Conservation (phyloP, 2,113 vertebrate genomes). For the Scolopax mira region DNA sequence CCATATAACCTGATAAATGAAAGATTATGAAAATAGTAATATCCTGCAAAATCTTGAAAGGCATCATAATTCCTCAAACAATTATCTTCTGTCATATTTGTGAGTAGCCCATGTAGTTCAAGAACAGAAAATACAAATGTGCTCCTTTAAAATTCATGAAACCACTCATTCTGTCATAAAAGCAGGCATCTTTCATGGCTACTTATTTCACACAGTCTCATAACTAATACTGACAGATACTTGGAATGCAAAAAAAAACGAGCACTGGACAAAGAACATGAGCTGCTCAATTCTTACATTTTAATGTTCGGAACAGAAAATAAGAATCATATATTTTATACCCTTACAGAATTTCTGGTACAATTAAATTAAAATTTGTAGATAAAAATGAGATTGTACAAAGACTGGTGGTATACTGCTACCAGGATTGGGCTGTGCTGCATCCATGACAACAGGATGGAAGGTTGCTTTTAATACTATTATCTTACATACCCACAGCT, state of each 20-base stretch:
- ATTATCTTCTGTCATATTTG: conserved; percentile 61
- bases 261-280: conserved; percentile 31
- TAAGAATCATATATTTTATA: conserved; percentile 46
- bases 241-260: conserved; percentile 44
- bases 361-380: conserved; percentile 76
- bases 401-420: conserved; percentile 58
- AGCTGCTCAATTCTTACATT: conserved; percentile 45
- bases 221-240: conserved; percentile 63
- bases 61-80: conserved; percentile 64
- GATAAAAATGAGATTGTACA: conserved; percentile 74
- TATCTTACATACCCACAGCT: conserved; percentile 80
- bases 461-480: conserved; percentile 83
- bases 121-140: conserved; percentile 58
- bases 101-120: conserved; percentile 37
- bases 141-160: conserved; percentile 64
- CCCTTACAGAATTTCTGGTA: conserved; percentile 45
- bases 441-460: conserved; percentile 83
- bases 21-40: conserved; percentile 60
- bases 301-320: conserved; percentile 37
- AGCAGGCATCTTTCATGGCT: conserved; percentile 56
- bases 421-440: conserved; percentile 74
- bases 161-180: conserved; percentile 56
- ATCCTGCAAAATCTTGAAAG: conserved; percentile 55
- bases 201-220: conserved; percentile 66
- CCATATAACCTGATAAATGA: conserved; percentile 35